Evolutionary conservation across 2,113 vertebrate genomes (phyloP), one percentile per base, ranked within the genome.

Genomic region (Prietella phreatophila): DNA sequence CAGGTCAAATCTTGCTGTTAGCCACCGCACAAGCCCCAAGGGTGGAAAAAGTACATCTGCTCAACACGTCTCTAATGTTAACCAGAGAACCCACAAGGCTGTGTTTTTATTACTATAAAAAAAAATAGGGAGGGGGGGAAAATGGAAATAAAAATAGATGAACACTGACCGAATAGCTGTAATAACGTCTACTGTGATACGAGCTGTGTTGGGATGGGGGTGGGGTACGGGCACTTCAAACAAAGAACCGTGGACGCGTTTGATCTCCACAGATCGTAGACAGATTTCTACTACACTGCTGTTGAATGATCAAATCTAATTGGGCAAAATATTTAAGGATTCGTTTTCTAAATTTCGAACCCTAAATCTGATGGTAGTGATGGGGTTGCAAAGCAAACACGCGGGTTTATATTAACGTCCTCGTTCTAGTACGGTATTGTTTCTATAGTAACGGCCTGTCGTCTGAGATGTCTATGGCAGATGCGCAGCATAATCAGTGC

Each of bases 31-130:
- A 84, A 50, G 63, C 76, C 60, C 78, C 61, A 78, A 60, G 36
- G 25, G 53, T 71, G 86, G 63, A 86, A 86, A 82, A 65, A 75
- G 61, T 56, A 88, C 87, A 91, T 89, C 85, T 87, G 90, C 88
- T 79, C 65, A 86, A 89, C 67, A 80, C 88, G 84, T 61, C 60
- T 67, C 47, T 30, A 42, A 58, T 73, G 50, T 85, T 82, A 39
- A 88, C 86, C 65, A 63, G 79, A 86, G 55, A 75, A 60, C 56
- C 79, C 81, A 87, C 65, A 83, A 27, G 75, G 79, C 79, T 85
- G 63, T 71, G 67, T 61, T 87, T 47, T 58, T 61, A 85, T 50
- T 42, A 81, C 47, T 13, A 69, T 83, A 56, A 39, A 65, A 87
- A 25, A 78, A 42, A 67, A 84, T n/a, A 58, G 19, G 22, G 1